phyloP scores from a whole-genome alignment of 2,888 invertebrate species.

The Theretra japonica region DNA sequence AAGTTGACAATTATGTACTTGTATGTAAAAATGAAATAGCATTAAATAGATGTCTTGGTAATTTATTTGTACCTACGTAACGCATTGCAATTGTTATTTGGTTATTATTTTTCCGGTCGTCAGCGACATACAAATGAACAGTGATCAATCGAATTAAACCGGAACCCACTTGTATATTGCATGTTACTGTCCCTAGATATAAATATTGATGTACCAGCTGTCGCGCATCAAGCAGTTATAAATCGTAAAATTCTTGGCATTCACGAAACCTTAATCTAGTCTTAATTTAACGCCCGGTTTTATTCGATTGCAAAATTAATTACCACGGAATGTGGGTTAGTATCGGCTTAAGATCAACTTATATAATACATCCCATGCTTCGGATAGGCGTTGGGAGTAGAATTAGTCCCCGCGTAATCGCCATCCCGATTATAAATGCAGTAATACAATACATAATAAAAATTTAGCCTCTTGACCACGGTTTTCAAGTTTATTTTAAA shows the following conservation, averaged over 20 bases:
- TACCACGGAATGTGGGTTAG: slow-evolving; percentile 39
- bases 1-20: slow-evolving; percentile 53
- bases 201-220: neutral
- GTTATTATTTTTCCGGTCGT: slow-evolving; percentile 4
- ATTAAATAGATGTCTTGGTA: slow-evolving; percentile 57
- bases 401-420: slow-evolving; percentile 52
- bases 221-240: neutral
- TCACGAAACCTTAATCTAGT: slow-evolving; percentile 9
- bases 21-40: slow-evolving; percentile 59
- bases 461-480: neutral
- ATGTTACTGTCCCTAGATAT: neutral
- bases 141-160: slow-evolving; percentile 2
- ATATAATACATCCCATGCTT: slow-evolving; percentile 63
- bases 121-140: neutral
- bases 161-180: neutral
- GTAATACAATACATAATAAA: slow-evolving; percentile 19
- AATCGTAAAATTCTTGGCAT: neutral
- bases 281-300: slow-evolving; percentile 5
- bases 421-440: slow-evolving; percentile 39
- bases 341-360: slow-evolving; percentile 45
- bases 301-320: neutral
- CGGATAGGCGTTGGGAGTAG: slow-evolving; percentile 60
- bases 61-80: slow-evolving; percentile 63
- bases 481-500: neutral
- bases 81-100: slow-evolving; percentile 40